Base-by-base conservation (phyloP, 2,888 invertebrate genomes). In the Cosmia trapezina region DNA sequence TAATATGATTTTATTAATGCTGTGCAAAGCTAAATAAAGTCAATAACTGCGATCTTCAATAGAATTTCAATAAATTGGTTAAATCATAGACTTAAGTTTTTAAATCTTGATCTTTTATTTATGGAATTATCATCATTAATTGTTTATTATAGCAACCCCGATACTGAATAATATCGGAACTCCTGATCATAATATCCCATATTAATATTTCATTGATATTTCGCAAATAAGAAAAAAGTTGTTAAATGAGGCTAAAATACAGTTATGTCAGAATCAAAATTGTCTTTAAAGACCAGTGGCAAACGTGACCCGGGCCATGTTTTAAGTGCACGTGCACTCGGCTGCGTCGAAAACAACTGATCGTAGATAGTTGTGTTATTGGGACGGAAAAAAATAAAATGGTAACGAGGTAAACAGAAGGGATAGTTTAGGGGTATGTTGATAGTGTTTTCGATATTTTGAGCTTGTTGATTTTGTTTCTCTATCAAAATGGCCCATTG, bases 271-370 rank as follows among this genome's bases (percentile, higher is more conserved):
- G 22, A 60, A 72, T 12, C 33, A 47, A 59, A 49, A 43, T 60
- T 65, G 63, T 62, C 41, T 41, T 14, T 37, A 67, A 60, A 54
- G 45, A 22, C 69, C 45, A 62, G 66, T 66, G 69, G 82, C 49
- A 73, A 77, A 84, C 84, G 84, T 84, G 86, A 84, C 80, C 37
- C 47, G 9, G 57, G 53, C 49, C 86, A 86, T 86, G 86, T 75
- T 68, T 54, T 61, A 33, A 37, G 54, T 65, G 61, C 83, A 73
- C 80, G 78, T 72, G 74, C 61, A 69, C 33, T 60, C 28, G 54
- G 6, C 28, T 43, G 37, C 28, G 17, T n/a, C 33, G 33, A 41
- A 56, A 72, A 59, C 37, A 37, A 74, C 22, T 57, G 37, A 63
- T 53, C 14, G 73, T 41, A 47, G 33, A 33, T 57, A 19, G 43